Base-by-base conservation (phyloP, 2,888 invertebrate species). In the Tenthredo notha region DNA sequence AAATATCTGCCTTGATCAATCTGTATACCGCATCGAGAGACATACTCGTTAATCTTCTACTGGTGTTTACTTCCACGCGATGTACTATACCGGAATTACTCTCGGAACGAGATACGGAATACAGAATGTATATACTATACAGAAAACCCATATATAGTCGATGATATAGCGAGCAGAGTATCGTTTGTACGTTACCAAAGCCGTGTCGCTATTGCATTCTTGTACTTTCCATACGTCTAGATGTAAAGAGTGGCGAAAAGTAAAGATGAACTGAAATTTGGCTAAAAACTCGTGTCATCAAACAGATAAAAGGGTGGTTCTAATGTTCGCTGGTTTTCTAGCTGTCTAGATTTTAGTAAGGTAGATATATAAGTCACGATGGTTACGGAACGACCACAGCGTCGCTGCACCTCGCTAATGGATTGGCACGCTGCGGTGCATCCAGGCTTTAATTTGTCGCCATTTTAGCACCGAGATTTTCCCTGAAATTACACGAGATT, bases 101-200 rank as follows among this genome's bases (percentile, higher is more conserved):
- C 47, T 9, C 40, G 21, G 50, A 15, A 43, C 47, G 50, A 77
- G 29, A 54, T 25, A 47, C 47, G 15, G 50, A 47, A 29, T 29
- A 61, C 21, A 9, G 37, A 33, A 37, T 7, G 29, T n/a, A 4
- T 78, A 25, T 40, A 18, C 40, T 21, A 40, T 61, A 80, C 21
- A 25, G 61, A 9, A 80, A 80, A 58, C 25, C 10, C 61, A 50
- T 50, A 29, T 33, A 33, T 21, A 50, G 50, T 29, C 29, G 29
- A 77, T 29, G 77, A 50, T 12, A 77, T 50, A 77, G n/a, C 43
- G 21, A 15, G 77, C 50, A 50, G 25, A 29, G 50, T 29, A 18
- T 77, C 77, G 77, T 50, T 77, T 77, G 50, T 50, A 33, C 47
- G 15, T 77, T 50, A 47, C 33, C 77, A 77, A 77, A 77, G 25